Percentiles rank a stretch among this genome's conserved stretches.
These are phyloP conservation scores for Xanthorhoe spadicearia DNA, from an alignment of 2,888 invertebrate genomes.

Conservation along the genomic window DNA sequence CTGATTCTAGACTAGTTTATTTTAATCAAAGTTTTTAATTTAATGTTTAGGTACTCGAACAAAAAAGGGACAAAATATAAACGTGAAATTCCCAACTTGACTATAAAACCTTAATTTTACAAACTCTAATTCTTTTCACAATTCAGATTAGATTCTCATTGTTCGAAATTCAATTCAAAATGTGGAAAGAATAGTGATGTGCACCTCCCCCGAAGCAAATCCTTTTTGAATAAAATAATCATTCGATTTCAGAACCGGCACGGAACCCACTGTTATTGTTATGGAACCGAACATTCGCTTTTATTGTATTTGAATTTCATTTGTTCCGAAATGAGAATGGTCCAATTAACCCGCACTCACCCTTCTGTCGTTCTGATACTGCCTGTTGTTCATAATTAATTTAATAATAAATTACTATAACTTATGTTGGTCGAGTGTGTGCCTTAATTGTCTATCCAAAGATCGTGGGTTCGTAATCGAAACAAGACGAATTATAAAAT, in stretches of 20 bases:
- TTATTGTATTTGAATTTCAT: conserved; percentile 47
- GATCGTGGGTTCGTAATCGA: no score
- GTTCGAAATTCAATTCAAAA: conserved; percentile 10
- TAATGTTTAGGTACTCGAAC: neutral
- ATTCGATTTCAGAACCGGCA: conserved; percentile 34
- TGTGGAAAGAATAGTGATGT: conserved; percentile 4
- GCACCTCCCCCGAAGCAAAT: conserved; percentile 12
- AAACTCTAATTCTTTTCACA: neutral
- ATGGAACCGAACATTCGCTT: conserved; percentile 40
- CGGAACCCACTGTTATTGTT: conserved; percentile 33
- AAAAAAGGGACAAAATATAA: neutral
- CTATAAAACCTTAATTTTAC: neutral
- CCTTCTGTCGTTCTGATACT: conserved; percentile 38
- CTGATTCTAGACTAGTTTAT: no score
- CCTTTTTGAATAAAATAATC: conserved; percentile 39
- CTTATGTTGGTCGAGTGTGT: no score
- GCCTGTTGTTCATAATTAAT: conserved; percentile 39
- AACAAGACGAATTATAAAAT: neutral
- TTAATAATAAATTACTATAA: conserved; percentile 29
- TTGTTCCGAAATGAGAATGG: conserved; percentile 47
- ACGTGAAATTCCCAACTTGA: neutral
- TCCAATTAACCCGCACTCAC: conserved; percentile 53
- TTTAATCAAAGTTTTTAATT: no score
- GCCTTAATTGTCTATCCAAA: no score
- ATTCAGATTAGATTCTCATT: conserved; percentile 2